A percentile compares a stretch with the other conserved stretches of the same genome.
phyloP scores from a whole-genome alignment of 2,113 vertebrate species.

The human region DNA sequence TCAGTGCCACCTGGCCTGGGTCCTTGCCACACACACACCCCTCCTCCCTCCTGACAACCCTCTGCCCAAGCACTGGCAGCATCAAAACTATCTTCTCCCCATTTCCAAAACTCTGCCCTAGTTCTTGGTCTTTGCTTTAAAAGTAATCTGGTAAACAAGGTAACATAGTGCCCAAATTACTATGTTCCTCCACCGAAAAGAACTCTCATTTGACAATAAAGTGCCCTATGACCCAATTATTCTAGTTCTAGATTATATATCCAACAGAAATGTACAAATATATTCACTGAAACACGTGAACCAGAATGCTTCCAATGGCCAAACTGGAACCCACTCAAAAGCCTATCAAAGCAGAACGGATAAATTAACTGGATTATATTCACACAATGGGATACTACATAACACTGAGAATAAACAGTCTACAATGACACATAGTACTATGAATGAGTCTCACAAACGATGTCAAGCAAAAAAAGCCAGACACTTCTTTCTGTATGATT shows the following conservation, averaged over 20 bases:
- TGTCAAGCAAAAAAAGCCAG: not conserved
- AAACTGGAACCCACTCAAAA: not conserved
- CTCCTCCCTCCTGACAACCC: not conserved
- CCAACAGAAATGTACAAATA: not conserved
- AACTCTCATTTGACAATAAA: conserved; percentile 33
- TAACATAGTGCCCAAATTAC: not conserved
- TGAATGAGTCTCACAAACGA: not conserved
- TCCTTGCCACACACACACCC: not conserved
- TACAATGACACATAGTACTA: accelerated
- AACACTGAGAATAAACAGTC: not conserved
- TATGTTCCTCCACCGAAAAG: not conserved
- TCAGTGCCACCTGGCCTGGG: no score
- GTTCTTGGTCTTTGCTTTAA: conserved; percentile 49
- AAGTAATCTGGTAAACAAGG: not conserved
- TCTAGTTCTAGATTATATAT: not conserved
- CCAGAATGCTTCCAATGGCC: not conserved
- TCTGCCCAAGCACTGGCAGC: not conserved
- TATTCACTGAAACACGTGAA: not conserved
- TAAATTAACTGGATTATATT: not conserved
- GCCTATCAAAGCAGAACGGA: not conserved
- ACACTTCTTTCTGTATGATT: not conserved
- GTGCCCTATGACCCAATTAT: not conserved
- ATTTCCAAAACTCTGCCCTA: not conserved
- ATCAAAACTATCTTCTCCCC: not conserved
- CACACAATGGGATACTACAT: not conserved